Conservation (phyloP, 2,797 vertebrate species). For the Bucorvus abyssinicus region DNA sequence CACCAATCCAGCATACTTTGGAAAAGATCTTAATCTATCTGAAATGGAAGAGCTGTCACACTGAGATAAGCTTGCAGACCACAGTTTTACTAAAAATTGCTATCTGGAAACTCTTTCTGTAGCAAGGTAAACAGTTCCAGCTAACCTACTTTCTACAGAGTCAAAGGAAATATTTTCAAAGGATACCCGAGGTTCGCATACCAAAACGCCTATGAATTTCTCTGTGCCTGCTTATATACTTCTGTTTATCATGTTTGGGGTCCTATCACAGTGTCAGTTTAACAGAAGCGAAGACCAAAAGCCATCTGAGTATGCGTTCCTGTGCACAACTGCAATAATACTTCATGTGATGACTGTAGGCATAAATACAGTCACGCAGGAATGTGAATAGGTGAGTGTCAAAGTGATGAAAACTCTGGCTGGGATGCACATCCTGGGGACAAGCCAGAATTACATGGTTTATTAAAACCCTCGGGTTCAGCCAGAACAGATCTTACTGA, state of each 20-base stretch:
- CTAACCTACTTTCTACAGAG: conserved; percentile 31
- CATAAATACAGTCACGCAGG: background rate
- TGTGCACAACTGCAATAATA: background rate
- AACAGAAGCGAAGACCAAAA: conserved; percentile 6
- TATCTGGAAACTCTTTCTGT: conserved; percentile 35
- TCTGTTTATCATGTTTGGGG: background rate
- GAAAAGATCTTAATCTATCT: conserved; percentile 46
- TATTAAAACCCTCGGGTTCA: background rate
- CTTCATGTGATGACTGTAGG: background rate
- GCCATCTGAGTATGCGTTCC: background rate
- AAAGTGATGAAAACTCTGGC: background rate
- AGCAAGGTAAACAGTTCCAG: conserved; percentile 42
- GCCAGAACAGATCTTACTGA: background rate
- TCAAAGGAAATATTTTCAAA: conserved; percentile 49
- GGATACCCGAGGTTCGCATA: background rate
- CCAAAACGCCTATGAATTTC: background rate
- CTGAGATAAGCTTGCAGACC: conserved; percentile 40
- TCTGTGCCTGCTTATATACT: background rate
- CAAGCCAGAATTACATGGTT: background rate
- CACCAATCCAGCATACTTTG: conserved; percentile 12
- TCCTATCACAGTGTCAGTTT: background rate
- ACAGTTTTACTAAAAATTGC: conserved; percentile 33
- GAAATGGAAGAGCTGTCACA: conserved; percentile 49
- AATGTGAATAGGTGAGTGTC: background rate
- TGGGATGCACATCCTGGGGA: background rate